Conservation (phyloP, 1,140 invertebrate genomes). For the Drosophila suzukii region DNA sequence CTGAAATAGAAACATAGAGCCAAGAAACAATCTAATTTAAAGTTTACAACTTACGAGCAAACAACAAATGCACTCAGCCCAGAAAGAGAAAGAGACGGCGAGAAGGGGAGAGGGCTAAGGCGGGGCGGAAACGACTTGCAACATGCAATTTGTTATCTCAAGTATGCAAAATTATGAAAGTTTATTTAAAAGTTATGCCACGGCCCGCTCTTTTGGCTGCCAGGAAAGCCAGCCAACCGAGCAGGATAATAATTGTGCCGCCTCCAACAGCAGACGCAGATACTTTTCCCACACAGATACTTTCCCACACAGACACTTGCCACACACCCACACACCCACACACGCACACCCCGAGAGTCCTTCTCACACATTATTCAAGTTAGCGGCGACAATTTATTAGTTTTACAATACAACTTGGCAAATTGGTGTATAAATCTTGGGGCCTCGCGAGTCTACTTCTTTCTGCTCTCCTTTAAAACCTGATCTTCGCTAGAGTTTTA, state of each 20-base stretch:
- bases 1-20: slow-evolving; percentile 37
- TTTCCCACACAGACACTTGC: slow-evolving; percentile 9
- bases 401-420: slow-evolving; percentile 80
- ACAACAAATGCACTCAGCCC: slow-evolving; percentile 41
- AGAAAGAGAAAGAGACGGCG: not conserved
- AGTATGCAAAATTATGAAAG: slow-evolving; percentile 81
- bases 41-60: slow-evolving; percentile 67
- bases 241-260: slow-evolving; percentile 75
- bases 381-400: slow-evolving; percentile 78
- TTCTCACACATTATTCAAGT: slow-evolving; percentile 66
- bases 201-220: slow-evolving; percentile 62
- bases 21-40: slow-evolving; percentile 78
- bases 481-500: slow-evolving; percentile 1
- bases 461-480: not conserved
- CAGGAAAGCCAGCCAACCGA: slow-evolving; percentile 53
- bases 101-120: slow-evolving; percentile 4
- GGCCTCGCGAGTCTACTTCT: slow-evolving; percentile 29
- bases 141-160: slow-evolving; percentile 79
- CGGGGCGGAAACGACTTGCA: slow-evolving; percentile 65
- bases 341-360: slow-evolving; percentile 6
- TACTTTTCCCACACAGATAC: slow-evolving; percentile 24
- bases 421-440: slow-evolving; percentile 75
- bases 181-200: slow-evolving; percentile 79
- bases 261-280: slow-evolving; percentile 40
- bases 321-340: slow-evolving; percentile 3